Conservation (phyloP, 2,113 vertebrate species). For the Catharus minimus region DNA sequence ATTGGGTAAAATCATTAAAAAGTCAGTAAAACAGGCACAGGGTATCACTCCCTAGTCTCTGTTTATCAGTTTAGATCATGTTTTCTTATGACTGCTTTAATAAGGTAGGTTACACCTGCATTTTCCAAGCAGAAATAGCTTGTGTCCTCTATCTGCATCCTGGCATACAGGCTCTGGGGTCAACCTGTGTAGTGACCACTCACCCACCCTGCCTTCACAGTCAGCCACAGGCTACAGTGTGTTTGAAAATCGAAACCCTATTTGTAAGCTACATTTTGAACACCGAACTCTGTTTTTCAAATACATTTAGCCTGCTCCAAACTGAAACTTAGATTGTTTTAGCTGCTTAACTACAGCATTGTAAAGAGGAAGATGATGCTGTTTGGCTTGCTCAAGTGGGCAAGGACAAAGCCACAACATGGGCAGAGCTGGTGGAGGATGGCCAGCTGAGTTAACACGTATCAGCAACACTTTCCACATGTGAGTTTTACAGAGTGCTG, state of each 20-base stretch:
- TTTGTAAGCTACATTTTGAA: neutral
- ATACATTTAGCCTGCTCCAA: neutral
- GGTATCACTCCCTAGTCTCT: neutral
- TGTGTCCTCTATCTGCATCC: neutral
- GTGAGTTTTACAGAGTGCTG: neutral
- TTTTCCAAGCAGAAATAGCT: neutral
- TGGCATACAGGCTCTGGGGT: neutral
- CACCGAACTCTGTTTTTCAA: neutral
- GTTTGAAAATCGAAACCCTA: neutral
- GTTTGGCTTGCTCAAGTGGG: neutral
- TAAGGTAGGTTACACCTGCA: neutral
- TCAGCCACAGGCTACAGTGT: rapidly evolving
- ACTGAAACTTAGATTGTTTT: neutral
- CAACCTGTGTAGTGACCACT: rapidly evolving
- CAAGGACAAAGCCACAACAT: rapidly evolving
- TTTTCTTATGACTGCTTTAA: neutral
- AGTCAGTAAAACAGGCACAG: neutral
- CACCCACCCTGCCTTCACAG: neutral
- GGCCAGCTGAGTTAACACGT: neutral
- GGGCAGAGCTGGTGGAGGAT: neutral
- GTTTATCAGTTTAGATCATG: neutral
- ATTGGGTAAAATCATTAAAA: neutral
- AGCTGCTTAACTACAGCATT: neutral
- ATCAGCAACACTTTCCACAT: neutral
- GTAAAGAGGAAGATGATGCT: neutral